Evolutionary conservation across 2,888 invertebrate genomes (phyloP), one percentile per base, ranked within the genome.

Genomic region (Quadroppia sp.): DNA sequence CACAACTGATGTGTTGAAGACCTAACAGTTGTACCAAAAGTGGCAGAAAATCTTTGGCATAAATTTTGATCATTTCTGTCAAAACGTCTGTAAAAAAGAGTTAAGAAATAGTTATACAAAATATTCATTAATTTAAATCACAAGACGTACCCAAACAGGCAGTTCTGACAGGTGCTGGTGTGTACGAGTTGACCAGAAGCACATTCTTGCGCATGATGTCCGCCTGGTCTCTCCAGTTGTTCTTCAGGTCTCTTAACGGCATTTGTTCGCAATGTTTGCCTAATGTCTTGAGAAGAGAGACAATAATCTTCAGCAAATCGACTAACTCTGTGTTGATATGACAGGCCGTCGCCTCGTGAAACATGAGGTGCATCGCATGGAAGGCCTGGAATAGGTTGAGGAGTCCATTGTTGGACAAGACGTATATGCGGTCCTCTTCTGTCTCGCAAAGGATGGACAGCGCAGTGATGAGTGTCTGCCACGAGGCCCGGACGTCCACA

Each of bases 391-490:
- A 89, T 2, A 90, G 87, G 83, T 90, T 87, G 80, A 88, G 89
- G 77, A 96, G 85, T 32, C 94, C 95, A 64, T 91, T 90, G 80
- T 94, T 92, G 80, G 90, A 92, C n/a, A 94, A 89, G 17, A 94
- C 91, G 80, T 90, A 90, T 40, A 94, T 83, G 78, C 92, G 87
- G 83, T 95, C 95, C 79, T 94, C 94, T 79, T 91, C 90, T 48
- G 89, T 90, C 81, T 94, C 94, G 56, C 95, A 89, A 59, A 95
- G 85, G 79, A 93, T 92, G 82, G 92, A 88, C 81, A 94, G 88
- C 67, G 92, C 92, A 59, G 91, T 90, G 81, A 95, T 92, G 53
- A 95, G 84, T n/a, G 95, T 94, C 70, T 92, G 90, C 94, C 94
- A 95, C 81, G 91, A 91, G 0, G 92, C 91, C 74, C 94, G 86